Evolutionary conservation across 1,140 invertebrate species (phyloP).

Genomic region (Pachypeltis micranthus): DNA sequence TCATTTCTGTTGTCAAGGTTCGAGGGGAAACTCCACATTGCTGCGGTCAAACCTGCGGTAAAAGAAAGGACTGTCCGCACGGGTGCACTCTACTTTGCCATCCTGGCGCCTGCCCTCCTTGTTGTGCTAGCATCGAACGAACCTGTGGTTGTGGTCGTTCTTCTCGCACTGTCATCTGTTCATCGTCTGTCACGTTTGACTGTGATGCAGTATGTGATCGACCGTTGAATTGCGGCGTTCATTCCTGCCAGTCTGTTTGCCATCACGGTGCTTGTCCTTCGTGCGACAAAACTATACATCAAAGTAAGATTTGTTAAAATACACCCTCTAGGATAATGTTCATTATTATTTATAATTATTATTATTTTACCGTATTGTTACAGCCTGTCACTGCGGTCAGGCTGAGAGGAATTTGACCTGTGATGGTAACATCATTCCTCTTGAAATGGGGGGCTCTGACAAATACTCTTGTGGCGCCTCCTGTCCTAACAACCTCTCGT

Average conservation of each 20-base stretch:
- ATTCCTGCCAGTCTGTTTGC: constrained; percentile 43
- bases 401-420: constrained; percentile 40
- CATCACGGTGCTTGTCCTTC: constrained; percentile 40
- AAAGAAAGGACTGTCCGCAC: constrained; percentile 58
- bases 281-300: constrained; percentile 44
- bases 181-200: constrained; percentile 47
- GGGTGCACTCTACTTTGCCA: constrained; percentile 81
- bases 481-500: constrained; percentile 56
- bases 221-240: constrained; percentile 52
- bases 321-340: background rate
- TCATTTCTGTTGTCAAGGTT: no score
- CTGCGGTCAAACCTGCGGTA: constrained; percentile 75
- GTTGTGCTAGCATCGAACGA: constrained; percentile 40
- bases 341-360: background rate
- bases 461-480: constrained; percentile 50
- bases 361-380: background rate
- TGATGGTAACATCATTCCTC: constrained; percentile 27
- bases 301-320: constrained; percentile 32
- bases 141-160: constrained; percentile 62
- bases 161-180: constrained; percentile 55
- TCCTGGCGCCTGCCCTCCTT: constrained; percentile 71
- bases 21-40: constrained; percentile 69
- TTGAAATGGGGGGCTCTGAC: constrained; percentile 3
- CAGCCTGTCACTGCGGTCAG: constrained; percentile 53
- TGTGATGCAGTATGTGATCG: constrained; percentile 64